A percentile compares a stretch with the other conserved stretches of the same genome.
Conservation (phyloP, 2,797 vertebrate genomes). For the Propithecus perrieri region DNA sequence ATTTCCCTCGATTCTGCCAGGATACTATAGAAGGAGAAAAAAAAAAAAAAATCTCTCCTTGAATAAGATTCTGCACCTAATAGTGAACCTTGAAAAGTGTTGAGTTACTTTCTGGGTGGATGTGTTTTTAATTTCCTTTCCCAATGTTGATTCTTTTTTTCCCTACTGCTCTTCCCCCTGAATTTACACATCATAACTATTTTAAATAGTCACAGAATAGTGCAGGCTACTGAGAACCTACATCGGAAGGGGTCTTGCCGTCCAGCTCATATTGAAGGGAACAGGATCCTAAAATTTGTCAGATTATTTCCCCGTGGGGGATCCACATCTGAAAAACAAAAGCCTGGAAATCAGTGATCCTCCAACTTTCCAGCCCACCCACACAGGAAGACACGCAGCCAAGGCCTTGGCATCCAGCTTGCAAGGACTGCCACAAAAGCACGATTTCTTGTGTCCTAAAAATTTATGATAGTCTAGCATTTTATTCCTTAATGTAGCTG, state of each 20-base stretch:
- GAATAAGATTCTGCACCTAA: background rate
- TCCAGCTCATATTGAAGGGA: background rate
- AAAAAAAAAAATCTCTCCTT: background rate
- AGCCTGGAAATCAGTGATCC: background rate
- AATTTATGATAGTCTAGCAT: background rate
- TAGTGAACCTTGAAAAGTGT: background rate
- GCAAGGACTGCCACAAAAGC: background rate
- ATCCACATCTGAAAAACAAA: background rate
- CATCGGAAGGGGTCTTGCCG: background rate
- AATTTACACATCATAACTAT: background rate
- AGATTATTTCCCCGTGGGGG: background rate
- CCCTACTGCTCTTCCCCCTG: background rate
- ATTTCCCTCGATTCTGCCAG: conserved; percentile 19
- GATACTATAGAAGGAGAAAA: background rate
- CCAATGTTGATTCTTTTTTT: background rate
- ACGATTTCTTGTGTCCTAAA: background rate
- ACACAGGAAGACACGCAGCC: background rate
- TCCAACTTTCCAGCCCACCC: background rate
- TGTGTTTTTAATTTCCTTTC: conserved; percentile 7
- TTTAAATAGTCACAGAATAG: background rate
- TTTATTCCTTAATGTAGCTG: background rate
- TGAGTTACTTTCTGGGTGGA: background rate
- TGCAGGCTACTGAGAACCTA: background rate
- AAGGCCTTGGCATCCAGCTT: background rate
- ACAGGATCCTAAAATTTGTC: background rate